These are phyloP conservation scores for Beris chalybata DNA, from an alignment of 2,888 invertebrate species.

Conservation along the genomic window DNA sequence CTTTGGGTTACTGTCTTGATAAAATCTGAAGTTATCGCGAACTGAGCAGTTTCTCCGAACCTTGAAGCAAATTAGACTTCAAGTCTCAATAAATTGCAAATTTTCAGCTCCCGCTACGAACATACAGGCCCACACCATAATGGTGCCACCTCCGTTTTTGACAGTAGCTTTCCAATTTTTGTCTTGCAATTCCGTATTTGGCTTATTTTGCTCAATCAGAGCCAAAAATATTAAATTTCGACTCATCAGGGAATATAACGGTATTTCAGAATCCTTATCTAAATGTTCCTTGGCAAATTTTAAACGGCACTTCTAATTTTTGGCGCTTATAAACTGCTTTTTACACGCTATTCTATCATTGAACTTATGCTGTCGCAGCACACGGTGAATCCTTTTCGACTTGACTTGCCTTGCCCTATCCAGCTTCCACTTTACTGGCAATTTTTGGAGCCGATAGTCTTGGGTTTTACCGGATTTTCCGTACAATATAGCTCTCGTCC, in stretches of 20 bases:
- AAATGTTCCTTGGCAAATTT: too few relatives aligned
- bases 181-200: too few relatives aligned
- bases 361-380: slow-evolving; percentile 8
- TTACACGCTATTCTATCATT: slow-evolving; percentile 7
- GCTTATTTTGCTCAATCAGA: too few relatives aligned
- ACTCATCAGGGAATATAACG: background rate
- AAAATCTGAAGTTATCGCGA: slow-evolving; percentile 12
- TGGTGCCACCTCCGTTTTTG: slow-evolving; percentile 1
- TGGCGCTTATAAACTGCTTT: slow-evolving; percentile 2
- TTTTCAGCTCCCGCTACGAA: background rate
- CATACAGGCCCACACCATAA: slow-evolving; percentile 13
- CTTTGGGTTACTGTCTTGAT: slow-evolving; percentile 6
- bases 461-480: too few relatives aligned
- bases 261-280: background rate
- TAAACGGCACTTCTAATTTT: background rate
- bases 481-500: too few relatives aligned
- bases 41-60: slow-evolving; percentile 4
- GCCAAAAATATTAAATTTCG: too few relatives aligned
- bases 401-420: too few relatives aligned
- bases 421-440: too few relatives aligned
- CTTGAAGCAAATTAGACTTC: slow-evolving; percentile 4
- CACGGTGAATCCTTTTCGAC: slow-evolving; percentile 5
- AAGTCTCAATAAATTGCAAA: slow-evolving; percentile 12
- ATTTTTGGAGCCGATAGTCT: too few relatives aligned
- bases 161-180: too few relatives aligned